Base-by-base conservation (phyloP, 2,888 invertebrate genomes). In the Biston betularia region DNA sequence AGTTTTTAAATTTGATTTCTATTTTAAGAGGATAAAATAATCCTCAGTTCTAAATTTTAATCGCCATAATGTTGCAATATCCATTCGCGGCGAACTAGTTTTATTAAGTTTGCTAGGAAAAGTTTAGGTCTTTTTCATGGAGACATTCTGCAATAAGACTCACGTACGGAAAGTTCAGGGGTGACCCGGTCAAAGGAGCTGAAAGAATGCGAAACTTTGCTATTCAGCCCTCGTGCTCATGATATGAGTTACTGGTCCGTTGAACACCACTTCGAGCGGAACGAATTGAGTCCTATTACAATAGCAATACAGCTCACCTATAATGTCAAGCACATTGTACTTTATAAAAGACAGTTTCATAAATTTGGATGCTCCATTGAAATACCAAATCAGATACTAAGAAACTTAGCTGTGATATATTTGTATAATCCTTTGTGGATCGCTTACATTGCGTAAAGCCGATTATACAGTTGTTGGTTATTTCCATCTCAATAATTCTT, bases 121-220 rank as follows among this genome's bases (percentile, higher is more conserved):
- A 88, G 81, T 88, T 88, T 64, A 73, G 80, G 73, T 79, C 78
- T 83, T 86, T 88, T 87, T 84, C 78, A 83, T 79, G 77, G 79
- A 81, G 81, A 88, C 83, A 82, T 82, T 82, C 79, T 79, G 81
- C 86, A 87, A 87, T 88, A 86, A 85, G 86, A 81, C 76, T 75
- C 81, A 79, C 81, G 83, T 82, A 81, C 75, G 68, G 72, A 79
- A 87, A 87, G 82, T 83, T 87, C 77, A 78, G 78, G 77, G 83
- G 80, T 88, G 85, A 88, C 87, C 83, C 83, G 88, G 89, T 89
- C 87, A 89, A 85, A 88, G 82, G 78, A 84, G 78, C 71, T 79
- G 75, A 74, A 84, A 82, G 83, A 87, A 86, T 85, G 83, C 80
- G 77, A 77, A 80, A 86, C 78, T 80, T 82, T 66, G 73, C 70